Base-by-base conservation (phyloP, 1,140 invertebrate genomes). In the Hycleus phaleratus region DNA sequence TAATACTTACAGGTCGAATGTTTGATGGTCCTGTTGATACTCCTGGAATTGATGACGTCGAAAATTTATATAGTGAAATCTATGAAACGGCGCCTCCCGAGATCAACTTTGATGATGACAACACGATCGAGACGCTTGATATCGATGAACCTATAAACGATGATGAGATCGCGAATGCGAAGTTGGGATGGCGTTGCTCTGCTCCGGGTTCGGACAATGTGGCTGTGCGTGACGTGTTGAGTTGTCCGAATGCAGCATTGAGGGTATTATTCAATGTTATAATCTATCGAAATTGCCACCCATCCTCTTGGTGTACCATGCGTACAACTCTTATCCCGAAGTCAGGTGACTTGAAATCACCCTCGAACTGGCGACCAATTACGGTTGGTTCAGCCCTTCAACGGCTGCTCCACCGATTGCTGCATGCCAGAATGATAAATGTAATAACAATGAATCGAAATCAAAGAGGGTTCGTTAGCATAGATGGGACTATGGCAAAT, bases 381-480 rank as follows among this genome's bases (percentile, higher is more conserved):
- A 72, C 73, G 11, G 68, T 78, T 8, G 66, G 71, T 32, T 75
- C 72, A 1, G 60, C 74, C 3, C 46, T 73, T 0, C 59, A 70
- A 3, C 50, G 73, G 26, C 54, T 62, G 1, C 60, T 71, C 42
- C 70, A 74, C 58, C 66, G 67, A 38, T 61, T 75, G 11, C 49
- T 75, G 26, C 71, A 73, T 0, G 56, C 51, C 0, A 49, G 73
- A 12, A 45, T 75, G 11, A 45, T 60, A 9, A 49, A 40, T 10
- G 60, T 56, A 8, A 58, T 65, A 25, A 54, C 64, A 10, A 59
- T 63, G 0, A 64, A 72, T 52, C 49, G 46, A 38, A 59, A 64
- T 26, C 70, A 72, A 51, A 59, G 71, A 5, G 65, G 69, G 6
- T 73, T 73, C 24, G 59, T 67, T 7, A 40, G 56, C 1, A 56